Evolutionary conservation across 2,888 invertebrate species (phyloP), one percentile per base, ranked within the genome.

Genomic region (Dynastes grantii): DNA sequence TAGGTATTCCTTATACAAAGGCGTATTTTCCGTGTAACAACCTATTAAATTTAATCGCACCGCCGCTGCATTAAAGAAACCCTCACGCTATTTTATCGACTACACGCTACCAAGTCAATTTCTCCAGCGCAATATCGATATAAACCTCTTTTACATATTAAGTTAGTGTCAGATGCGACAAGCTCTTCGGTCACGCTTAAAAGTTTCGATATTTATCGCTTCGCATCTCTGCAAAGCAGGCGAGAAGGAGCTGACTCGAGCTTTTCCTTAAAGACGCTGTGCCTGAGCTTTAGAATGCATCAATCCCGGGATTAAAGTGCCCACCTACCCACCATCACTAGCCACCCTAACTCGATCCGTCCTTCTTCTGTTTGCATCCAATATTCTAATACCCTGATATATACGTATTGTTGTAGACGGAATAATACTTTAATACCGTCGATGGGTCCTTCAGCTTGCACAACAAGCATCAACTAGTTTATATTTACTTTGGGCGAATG

Each of bases 331-430:
- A 9, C 45, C 9, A 11, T 45, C 9, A 8, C 1, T 1, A 32
- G 58, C 37, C 63, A n/a, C 76, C 76, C 76, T 76, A 63, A n/a
- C 16, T 11, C 40, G 64, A 22, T 61, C 45, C 63, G 53, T 71
- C 63, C 71, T 71, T 53, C 32, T 22, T 22, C 51, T 71, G 78
- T 73, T 73, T 73, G 63, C 51, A 78, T 78, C 71, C 78, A 71
- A 78, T 78, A 78, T 70, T 73, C 71, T 78, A 78, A 78, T 73
- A 73, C 73, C 71, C 51, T 78, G 78, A 78, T 78, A 78, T 78
- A 78, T 78, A 78, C 73, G 78, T 64, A 64, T 78, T 78, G 78
- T 78, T 73, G 78, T 64, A 78, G 73, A 73, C 70, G 73, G 78
- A 78, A 78, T 78, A 78, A 78, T 78, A 70, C 71, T 71, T 71